phyloP scores from a whole-genome alignment of 2,888 invertebrate genomes.

The Leuctra nigra region DNA sequence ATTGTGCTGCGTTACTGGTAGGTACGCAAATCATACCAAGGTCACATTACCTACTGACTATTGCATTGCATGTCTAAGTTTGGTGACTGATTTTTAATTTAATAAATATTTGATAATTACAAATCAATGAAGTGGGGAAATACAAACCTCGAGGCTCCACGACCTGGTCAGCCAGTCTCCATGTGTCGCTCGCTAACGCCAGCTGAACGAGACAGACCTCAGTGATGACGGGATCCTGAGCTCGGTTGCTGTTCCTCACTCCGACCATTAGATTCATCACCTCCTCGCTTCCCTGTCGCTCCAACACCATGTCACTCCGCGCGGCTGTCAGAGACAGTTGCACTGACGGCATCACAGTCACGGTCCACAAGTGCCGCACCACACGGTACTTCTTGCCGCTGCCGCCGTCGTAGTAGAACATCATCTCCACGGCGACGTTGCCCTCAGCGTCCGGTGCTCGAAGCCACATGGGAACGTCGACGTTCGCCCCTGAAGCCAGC shows the following conservation, averaged over 20 bases:
- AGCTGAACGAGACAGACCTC: constrained; percentile 52
- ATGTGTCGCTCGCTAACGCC: constrained; percentile 53
- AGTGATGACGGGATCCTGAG: constrained; percentile 52
- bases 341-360: constrained; percentile 55
- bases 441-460: constrained; percentile 61
- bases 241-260: constrained; percentile 57
- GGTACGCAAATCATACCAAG: not conserved
- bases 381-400: constrained; percentile 46
- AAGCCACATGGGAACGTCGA: constrained; percentile 55
- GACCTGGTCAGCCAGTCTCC: constrained; percentile 46
- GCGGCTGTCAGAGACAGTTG: constrained; percentile 48
- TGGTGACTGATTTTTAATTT: too few species aligned
- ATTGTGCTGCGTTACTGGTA: too few species aligned
- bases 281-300: constrained; percentile 16
- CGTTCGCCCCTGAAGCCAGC: constrained; percentile 47
- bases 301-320: constrained; percentile 45
- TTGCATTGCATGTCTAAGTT: too few species aligned
- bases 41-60: not conserved
- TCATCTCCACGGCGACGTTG: constrained; percentile 54
- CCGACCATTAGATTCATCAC: constrained; percentile 59
- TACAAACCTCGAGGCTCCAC: constrained; percentile 29
- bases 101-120: too few species aligned
- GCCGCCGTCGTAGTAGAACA: constrained; percentile 65
- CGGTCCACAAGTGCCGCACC: constrained; percentile 57
- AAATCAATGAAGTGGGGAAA: too few species aligned